phyloP scores from a whole-genome alignment of 2,797 vertebrate genomes.

The Myotis findleyi region DNA sequence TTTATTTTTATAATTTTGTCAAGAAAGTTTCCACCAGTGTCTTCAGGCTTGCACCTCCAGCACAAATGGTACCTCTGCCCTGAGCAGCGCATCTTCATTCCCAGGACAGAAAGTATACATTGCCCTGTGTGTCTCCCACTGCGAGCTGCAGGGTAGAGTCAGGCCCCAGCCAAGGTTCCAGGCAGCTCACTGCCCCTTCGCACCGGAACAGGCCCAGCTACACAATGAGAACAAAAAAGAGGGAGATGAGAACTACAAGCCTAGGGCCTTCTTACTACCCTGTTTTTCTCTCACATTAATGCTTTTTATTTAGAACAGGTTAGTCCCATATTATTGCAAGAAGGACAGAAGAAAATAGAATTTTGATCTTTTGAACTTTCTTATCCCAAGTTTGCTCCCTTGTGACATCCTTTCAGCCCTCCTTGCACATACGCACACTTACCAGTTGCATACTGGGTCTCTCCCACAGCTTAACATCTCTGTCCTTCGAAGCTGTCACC shows the following conservation, averaged over 20 bases:
- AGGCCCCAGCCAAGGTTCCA: constrained; percentile 87
- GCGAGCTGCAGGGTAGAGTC: constrained; percentile 83
- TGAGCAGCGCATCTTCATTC: constrained; percentile 11
- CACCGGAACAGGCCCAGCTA: constrained; percentile 93
- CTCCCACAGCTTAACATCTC: constrained; percentile 93
- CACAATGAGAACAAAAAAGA: background rate
- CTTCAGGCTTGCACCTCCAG: background rate
- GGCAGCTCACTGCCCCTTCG: constrained; percentile 87
- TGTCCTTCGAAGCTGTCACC: constrained; percentile 91
- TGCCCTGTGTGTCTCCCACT: constrained; percentile 90
- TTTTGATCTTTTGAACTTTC: background rate
- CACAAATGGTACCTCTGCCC: background rate
- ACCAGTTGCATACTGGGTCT: constrained; percentile 91
- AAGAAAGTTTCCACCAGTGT: background rate
- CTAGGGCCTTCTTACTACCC: background rate
- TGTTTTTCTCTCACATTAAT: background rate
- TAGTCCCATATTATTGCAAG: background rate
- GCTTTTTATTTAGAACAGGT: constrained; percentile 19
- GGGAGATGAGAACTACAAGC: background rate
- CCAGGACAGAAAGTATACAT: constrained; percentile 90
- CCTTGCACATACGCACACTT: background rate
- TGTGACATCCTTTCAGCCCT: background rate
- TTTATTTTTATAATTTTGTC: constrained; percentile 58
- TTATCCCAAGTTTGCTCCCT: background rate
- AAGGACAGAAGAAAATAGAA: background rate